Evolutionary conservation across 2,888 invertebrate species (phyloP), one percentile per base, ranked within the genome.

Genomic region (Drosophila differens): DNA sequence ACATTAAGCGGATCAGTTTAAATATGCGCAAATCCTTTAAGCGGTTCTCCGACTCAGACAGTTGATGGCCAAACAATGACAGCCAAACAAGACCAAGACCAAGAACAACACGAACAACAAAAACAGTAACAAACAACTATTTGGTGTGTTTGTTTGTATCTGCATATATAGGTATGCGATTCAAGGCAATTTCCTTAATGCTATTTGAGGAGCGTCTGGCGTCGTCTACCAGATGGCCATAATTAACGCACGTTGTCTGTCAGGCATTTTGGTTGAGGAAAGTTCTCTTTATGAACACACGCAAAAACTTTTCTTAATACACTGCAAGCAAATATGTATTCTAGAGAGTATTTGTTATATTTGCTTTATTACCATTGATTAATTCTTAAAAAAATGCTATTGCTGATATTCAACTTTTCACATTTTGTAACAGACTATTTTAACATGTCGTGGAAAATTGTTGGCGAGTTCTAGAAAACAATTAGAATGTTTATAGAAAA

Each of bases 181-280:
- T 81, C 74, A 53, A 77, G 90, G 81, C 86, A 90, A 87, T 87
- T 88, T 88, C 79, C 90, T 81, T 88, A 86, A 87, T 87, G 86
- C 86, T 81, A 82, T 87, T 85, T 82, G 79, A 66, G 81, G 61
- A 81, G 79, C 73, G 79, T 79, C 79, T 79, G 77, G 79, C 52
- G 54, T 65, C 69, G 70, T 84, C 83, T 71, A 57, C 53, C 82
- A 85, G 82, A 87, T 89, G 90, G 86, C 85, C 79, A 87, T 90
- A 87, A 87, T 87, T 87, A 87, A 90, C 84, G 86, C 90, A 89
- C 89, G 88, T 82, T 86, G 85, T 79, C 84, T 84, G 69, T 51
- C 64, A 57, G 54, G 52, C 64, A 63, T 54, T 47, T 60, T 25
- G 52, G 19, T 28, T 60, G 55, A 55, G 49, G 52, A 63, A 80